Base-by-base conservation (phyloP, 2,797 vertebrate genomes). In the Ceryle rudis region DNA sequence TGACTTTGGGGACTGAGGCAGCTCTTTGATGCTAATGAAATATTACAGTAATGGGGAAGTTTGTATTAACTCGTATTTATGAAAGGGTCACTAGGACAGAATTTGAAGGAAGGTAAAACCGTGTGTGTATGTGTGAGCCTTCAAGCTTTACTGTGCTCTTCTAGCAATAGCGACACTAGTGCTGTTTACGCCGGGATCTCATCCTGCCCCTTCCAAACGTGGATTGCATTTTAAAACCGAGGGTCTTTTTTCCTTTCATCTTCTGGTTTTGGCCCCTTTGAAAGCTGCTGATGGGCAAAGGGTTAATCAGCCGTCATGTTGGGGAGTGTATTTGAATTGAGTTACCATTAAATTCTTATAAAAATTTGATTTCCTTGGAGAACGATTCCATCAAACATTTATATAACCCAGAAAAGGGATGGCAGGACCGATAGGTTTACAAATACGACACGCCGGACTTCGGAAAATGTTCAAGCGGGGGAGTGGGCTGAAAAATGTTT, bases 311-410 rank as follows among this genome's bases (percentile, higher is more conserved):
- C 96, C 96, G 86, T 98, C 90, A 51, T 47, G 83, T 91, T 57
- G 88, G 90, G 91, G 94, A 94, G 85, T 79, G 93, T 96, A 97
- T 97, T 86, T 94, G 94, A 95, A 97, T 94, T 94, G 91, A 95
- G 89, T 94, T 97, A 94, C 96, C 97, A 97, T 97, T 98, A 97
- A 97, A 92, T 96, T 96, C 97, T 95, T 97, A 98, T 96, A 93
- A 98, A 98, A 98, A 96, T 97, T 98, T 95, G 94, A 98, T 98
- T 98, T 97, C 97, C 96, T 96, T 54, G 1, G 95, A 95, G 97
- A 95, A 58, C 0, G 23, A 86, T 96, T 97, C 95, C 95, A 97
- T 98, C 97, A 97, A 98, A 96, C 97, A 97, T 98, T 98, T 97
- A 96, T 98, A 80, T 96, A 98, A 94, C 92, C 90, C 93, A 98